Evolutionary conservation across 2,113 vertebrate species (phyloP), one percentile per base, ranked within the genome.

Genomic region (Epinephelus lanceolatus): DNA sequence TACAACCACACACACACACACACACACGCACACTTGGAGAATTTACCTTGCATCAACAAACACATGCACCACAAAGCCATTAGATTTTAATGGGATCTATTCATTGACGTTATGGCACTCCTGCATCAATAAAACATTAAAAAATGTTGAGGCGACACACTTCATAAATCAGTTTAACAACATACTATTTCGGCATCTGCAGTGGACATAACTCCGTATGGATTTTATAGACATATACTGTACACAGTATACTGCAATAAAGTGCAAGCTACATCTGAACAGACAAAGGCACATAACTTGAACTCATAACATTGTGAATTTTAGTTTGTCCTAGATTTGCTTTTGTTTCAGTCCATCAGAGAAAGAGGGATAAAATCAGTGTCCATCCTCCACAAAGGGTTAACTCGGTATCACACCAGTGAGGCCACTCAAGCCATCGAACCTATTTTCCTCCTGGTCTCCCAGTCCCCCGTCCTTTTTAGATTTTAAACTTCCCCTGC

Each of bases 401-500:
- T 90, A 71, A 86, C 72, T n/a, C 30, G 13, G 37, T 85, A 89
- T 90, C 74, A 80, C 88, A 87, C 92, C 76, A 11, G 68, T 82
- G 86, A 90, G 88, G 80, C 87, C 89, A 83, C 75, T 91, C 80
- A 85, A 84, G 73, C 78, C 82, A 88, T 89, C 30, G 8, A 80
- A 86, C 80, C 83, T 81, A 90, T 92, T 93, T 90, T 91, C 87
- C 83, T 87, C 62, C 19, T 55, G 18, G 60, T 81, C 79, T 89
- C 86, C 73, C 82, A 27, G 76, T 92, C 86, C 86, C 83, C 65
- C 30, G 51, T 90, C 91, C 91, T 90, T 94, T 90, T 88, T 88
- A 91, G 88, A 91, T 93, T 94, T 94, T 93, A 95, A 93, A 94
- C 94, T 94, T 93, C 92, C 91, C 89, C 89, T 86, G 88, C 93